phyloP scores from a whole-genome alignment of 2,888 invertebrate species.

The Ectobius pallidus region DNA sequence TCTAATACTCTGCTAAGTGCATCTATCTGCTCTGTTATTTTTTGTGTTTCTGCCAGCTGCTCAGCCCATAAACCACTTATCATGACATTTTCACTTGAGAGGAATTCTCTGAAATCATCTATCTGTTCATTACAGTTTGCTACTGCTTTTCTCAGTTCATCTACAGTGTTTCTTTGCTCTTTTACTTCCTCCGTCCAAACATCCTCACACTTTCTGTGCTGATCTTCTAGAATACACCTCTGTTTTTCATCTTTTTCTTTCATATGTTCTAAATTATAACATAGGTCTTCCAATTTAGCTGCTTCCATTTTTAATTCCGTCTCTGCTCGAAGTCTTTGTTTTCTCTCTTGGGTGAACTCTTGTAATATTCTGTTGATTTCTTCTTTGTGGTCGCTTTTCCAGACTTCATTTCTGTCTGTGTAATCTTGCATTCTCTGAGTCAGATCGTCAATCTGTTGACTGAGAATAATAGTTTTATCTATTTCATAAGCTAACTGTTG shows the following conservation, averaged over 20 bases:
- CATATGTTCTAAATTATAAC: not conserved
- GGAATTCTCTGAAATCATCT: constrained; percentile 9
- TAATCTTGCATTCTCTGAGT: not conserved
- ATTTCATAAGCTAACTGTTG: constrained; percentile 11
- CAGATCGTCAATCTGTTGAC: not conserved
- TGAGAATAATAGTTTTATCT: not conserved
- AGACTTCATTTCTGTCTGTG: not conserved
- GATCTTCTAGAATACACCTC: not conserved
- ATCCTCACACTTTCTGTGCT: not conserved
- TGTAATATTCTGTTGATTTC: not conserved
- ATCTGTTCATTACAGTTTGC: not conserved
- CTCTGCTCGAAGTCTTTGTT: constrained; percentile 5
- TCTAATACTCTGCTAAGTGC: not conserved
- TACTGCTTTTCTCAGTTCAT: not conserved
- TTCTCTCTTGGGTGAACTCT: not conserved
- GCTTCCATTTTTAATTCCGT: constrained; percentile 11
- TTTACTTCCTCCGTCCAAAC: not conserved
- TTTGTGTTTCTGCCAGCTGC: not conserved
- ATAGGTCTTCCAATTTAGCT: constrained; percentile 6
- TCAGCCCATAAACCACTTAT: constrained; percentile 17
- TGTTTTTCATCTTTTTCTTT: not conserved
- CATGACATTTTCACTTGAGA: constrained; percentile 21
- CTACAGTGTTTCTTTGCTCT: not conserved
- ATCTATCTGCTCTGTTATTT: not conserved
- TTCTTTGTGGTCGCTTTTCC: not conserved